Percentiles rank a stretch among this genome's conserved stretches.
Conservation (phyloP, 2,888 invertebrate species). For the Melanophora roralis region DNA sequence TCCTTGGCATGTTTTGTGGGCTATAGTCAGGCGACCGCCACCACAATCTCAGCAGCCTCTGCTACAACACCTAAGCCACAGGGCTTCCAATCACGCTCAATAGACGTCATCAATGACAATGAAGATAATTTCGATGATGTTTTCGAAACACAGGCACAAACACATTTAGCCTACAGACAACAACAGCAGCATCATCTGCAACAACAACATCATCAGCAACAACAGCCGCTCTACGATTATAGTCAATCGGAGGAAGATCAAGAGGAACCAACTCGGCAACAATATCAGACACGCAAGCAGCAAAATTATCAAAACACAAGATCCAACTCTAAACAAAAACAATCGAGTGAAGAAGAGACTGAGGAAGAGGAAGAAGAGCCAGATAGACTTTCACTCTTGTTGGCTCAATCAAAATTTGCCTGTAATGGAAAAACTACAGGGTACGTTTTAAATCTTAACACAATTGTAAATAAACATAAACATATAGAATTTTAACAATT, state of each 20-base stretch:
- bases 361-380: slow-evolving; percentile 87
- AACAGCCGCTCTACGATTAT: slow-evolving; percentile 72
- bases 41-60: slow-evolving; percentile 65
- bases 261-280: slow-evolving; percentile 74
- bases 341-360: slow-evolving; percentile 81
- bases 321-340: slow-evolving; percentile 65
- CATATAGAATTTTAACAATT: too few relatives aligned
- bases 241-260: slow-evolving; percentile 74
- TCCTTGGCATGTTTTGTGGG: slow-evolving; percentile 70
- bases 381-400: slow-evolving; percentile 86
- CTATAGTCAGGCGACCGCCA: slow-evolving; percentile 66
- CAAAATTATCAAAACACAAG: slow-evolving; percentile 70
- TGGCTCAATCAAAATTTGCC: slow-evolving; percentile 90
- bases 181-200: slow-evolving; percentile 48
- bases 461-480: background rate
- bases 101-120: slow-evolving; percentile 68
- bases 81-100: slow-evolving; percentile 73
- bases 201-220: slow-evolving; percentile 66
- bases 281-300: slow-evolving; percentile 71
- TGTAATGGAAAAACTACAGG: slow-evolving; percentile 89
- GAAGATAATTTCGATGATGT: slow-evolving; percentile 71
- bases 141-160: slow-evolving; percentile 76
- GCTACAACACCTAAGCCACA: slow-evolving; percentile 73
- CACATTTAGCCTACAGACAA: slow-evolving; percentile 74
- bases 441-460: slow-evolving; percentile 63